Conservation (phyloP, 1,140 invertebrate genomes). For the Hydropsyche tenuis region DNA sequence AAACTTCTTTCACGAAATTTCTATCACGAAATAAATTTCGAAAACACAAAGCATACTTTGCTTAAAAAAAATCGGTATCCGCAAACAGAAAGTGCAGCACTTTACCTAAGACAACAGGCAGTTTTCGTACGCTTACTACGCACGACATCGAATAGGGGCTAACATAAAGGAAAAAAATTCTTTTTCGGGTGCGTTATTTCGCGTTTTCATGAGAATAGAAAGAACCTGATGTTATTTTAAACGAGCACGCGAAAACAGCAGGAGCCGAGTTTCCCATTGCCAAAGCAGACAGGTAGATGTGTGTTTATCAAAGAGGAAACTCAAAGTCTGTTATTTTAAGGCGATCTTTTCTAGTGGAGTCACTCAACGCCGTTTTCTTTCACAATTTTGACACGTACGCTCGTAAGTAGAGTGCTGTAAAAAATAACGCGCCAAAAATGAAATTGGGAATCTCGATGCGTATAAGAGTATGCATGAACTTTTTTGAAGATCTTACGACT, state of each 20-base stretch:
- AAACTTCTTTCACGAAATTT: too few species aligned
- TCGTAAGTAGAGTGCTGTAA: too few species aligned
- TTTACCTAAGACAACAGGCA: too few species aligned
- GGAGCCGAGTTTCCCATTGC: neutral
- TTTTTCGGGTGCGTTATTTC: neutral
- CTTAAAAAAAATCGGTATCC: neutral
- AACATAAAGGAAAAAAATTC: too few species aligned
- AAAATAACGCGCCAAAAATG: neutral
- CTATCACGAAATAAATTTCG: neutral
- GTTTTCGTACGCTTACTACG: too few species aligned
- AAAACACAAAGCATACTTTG: neutral
- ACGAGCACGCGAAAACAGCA: slow-evolving; percentile 2
- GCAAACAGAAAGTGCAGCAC: too few species aligned
- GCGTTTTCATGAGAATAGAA: slow-evolving; percentile 7
- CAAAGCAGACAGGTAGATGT: slow-evolving; percentile 4
- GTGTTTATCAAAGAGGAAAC: slow-evolving; percentile 23
- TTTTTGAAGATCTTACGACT: too few species aligned
- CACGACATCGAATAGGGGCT: too few species aligned
- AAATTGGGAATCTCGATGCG: neutral
- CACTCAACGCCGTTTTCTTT: slow-evolving; percentile 24
- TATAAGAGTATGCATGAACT: neutral
- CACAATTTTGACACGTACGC: slow-evolving; percentile 11
- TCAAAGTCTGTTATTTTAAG: slow-evolving; percentile 31
- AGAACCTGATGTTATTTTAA: slow-evolving; percentile 21
- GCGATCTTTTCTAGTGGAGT: slow-evolving; percentile 5